Percentiles rank a stretch among this genome's conserved stretches.
Conservation (phyloP, 64 coral and sea anemone genomes). For the Pachyseris speciosa region DNA sequence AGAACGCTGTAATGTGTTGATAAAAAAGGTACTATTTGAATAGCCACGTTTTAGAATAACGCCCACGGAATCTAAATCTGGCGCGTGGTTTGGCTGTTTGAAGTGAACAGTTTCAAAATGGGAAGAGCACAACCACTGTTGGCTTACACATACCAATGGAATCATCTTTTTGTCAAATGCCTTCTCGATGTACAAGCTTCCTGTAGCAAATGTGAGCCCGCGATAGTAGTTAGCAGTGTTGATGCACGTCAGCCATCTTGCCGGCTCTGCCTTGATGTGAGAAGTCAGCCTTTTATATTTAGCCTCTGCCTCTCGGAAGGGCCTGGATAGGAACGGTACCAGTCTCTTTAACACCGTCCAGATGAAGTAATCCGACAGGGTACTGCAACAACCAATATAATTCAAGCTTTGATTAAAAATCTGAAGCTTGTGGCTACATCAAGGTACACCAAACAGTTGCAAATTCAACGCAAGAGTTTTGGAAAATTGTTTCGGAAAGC, state of each 20-base stretch:
- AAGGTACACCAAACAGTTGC: no score
- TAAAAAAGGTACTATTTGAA: no score
- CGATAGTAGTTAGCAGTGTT: conserved; percentile 14
- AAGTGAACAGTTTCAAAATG: no score
- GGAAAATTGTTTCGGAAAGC: no score
- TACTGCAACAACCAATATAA: conserved; percentile 35
- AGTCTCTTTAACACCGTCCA: conserved; percentile 76
- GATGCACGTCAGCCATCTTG: conserved; percentile 83
- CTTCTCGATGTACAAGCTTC: conserved; percentile 76
- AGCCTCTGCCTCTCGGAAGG: conserved; percentile 74
- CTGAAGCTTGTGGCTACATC: no score
- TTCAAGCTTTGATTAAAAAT: no score
- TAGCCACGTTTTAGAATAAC: no score
- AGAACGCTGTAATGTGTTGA: no score
- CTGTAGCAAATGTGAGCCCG: conserved; percentile 76
- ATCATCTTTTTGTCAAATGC: conserved; percentile 69
- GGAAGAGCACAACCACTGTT: no score
- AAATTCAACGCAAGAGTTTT: no score
- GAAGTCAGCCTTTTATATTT: conserved; percentile 33
- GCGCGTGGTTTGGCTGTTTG: no score
- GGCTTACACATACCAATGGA: conserved; percentile 49
- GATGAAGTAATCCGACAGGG: conserved; percentile 88
- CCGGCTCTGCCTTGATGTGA: conserved; percentile 31
- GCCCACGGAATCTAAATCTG: no score
- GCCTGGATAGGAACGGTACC: conserved; percentile 81